Evolutionary conservation across 2,797 vertebrate species (phyloP), one percentile per base, ranked within the genome.

Genomic region (Sebastes baramenuke): DNA sequence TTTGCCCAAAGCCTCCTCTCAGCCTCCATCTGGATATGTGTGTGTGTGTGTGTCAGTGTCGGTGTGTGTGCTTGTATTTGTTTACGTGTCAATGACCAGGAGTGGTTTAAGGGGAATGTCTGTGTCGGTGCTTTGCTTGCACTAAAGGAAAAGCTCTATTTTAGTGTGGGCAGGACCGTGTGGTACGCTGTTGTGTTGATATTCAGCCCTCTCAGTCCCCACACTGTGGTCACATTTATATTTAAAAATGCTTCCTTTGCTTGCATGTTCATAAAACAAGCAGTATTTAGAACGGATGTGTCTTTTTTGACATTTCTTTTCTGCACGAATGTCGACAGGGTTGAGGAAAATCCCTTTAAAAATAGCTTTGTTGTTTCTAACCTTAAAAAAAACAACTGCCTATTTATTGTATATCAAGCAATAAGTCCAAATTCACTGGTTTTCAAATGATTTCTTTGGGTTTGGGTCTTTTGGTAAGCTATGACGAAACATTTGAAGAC

Each of bases 1-100:
- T 91, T 95, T 83, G 93, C 94, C 93, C 89, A 91, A 88, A 94
- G 92, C 94, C 81, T 92, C 88, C 90, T 93, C 91, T 94, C 92
- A 93, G 93, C 90, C 91, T 95, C 94, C 94, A 95, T 95, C 93
- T 95, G 95, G 88, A 86, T 75, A 32, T 79, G 25, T 82, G 79
- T 72, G 74, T 87, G 74, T 79, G 74, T 82, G 78, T 79, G 69
- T 87, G 77, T 72, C 55, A 77, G 80, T 72, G 58, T 68, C 65
- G 60, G 67, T 68, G 72, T 86, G 75, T 73, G 77, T 20, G 24
- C 60, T 67, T 82, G 75, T 85, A 54, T 91, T 83, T 93, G 92
- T 93, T 91, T 89, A 87, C 86, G 91, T 93, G 91, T 93, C 93
- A 92, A 22, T 90, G 92, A 90, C 86, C 91, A 91, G 78, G 79